phyloP scores from a whole-genome alignment of 1,140 invertebrate genomes.

The Drosophila eugracilis region DNA sequence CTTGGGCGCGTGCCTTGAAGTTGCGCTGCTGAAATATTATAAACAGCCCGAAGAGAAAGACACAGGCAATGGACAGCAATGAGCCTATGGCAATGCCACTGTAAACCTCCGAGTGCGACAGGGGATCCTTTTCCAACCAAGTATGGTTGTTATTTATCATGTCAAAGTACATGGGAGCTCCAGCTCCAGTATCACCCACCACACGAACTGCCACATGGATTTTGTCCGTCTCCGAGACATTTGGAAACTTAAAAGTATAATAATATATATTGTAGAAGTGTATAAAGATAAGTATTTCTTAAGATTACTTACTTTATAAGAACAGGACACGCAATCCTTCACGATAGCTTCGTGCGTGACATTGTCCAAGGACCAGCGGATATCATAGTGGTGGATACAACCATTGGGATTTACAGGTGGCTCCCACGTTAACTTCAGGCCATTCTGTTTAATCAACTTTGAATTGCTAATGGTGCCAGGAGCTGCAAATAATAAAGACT shows the following conservation, averaged over 20 bases:
- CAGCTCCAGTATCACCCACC: conserved; percentile 77
- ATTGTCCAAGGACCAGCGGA: conserved; percentile 78
- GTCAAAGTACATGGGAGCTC: conserved; percentile 77
- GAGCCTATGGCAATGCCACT: conserved; percentile 80
- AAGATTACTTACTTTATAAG: conserved; percentile 57
- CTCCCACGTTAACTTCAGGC: conserved; percentile 75
- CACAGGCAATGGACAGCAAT: conserved; percentile 68
- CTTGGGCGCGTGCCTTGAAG: conserved; percentile 75
- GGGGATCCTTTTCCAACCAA: conserved; percentile 45
- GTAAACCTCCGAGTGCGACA: conserved; percentile 64
- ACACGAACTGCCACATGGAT: conserved; percentile 80
- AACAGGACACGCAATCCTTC: conserved; percentile 57
- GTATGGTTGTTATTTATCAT: conserved; percentile 58
- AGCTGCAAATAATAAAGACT: conserved; percentile 30
- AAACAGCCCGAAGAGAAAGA: conserved; percentile 71
- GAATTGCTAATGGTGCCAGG: conserved; percentile 78
- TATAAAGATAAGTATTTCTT: neutral
- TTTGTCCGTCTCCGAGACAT: conserved; percentile 75
- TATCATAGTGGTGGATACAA: conserved; percentile 75
- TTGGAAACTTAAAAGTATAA: conserved; percentile 66
- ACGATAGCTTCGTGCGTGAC: conserved; percentile 76
- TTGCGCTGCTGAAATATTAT: conserved; percentile 74
- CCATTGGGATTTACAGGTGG: conserved; percentile 78
- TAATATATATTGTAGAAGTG: neutral
- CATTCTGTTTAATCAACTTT: conserved; percentile 63